Evolutionary conservation across 2,797 vertebrate species (phyloP).

Genomic region (Syngnathus rostellatus): DNA sequence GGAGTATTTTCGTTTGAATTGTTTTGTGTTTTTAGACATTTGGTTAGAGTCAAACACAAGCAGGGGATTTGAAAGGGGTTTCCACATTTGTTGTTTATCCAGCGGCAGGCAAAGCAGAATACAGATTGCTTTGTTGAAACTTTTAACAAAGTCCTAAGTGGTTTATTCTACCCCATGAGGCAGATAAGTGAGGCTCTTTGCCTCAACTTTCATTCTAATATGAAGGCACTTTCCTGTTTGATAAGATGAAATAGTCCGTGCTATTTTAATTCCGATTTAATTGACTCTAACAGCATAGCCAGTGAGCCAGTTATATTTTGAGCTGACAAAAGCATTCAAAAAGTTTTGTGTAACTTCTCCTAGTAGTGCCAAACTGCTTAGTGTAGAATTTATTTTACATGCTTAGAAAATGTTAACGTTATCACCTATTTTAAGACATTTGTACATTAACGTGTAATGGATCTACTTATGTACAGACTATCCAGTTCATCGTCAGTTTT

Average conservation of each 20-base stretch:
- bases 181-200: neutral
- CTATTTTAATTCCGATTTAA: slow-evolving; percentile 19
- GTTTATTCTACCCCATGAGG: neutral
- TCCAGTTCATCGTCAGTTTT: neutral
- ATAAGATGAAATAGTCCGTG: neutral
- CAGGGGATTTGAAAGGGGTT: slow-evolving; percentile 13
- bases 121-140: neutral
- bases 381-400: neutral
- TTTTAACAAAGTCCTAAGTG: neutral
- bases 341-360: neutral
- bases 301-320: slow-evolving; percentile 16
- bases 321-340: neutral
- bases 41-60: slow-evolving; percentile 28
- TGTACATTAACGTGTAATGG: neutral
- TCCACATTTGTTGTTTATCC: neutral
- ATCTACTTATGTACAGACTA: neutral
- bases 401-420: neutral
- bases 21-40: slow-evolving; percentile 27
- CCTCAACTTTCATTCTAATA: neutral
- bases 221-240: neutral
- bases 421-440: neutral
- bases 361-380: neutral
- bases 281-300: slow-evolving; percentile 18
- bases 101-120: neutral
- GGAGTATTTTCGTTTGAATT: slow-evolving; percentile 42